phyloP scores from a whole-genome alignment of 2,888 invertebrate species.

The Aplocera efformata region DNA sequence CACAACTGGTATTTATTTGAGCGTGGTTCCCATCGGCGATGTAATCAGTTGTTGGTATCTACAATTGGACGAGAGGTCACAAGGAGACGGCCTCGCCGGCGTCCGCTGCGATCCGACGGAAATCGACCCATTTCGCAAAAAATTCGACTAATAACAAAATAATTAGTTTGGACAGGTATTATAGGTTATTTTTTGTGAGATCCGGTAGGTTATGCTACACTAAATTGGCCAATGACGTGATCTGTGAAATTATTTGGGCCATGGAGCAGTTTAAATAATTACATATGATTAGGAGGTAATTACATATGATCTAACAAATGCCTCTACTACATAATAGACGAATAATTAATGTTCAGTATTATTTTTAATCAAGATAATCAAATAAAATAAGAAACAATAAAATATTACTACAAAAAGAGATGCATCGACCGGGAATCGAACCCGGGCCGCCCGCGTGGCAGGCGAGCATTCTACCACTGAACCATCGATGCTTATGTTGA shows the following conservation, averaged over 20 bases:
- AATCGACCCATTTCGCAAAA: slow-evolving; percentile 47
- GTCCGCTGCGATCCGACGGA: slow-evolving; percentile 60
- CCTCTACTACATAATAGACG: too few species aligned
- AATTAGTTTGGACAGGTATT: slow-evolving; percentile 8
- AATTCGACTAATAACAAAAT: slow-evolving; percentile 25
- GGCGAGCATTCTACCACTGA: slow-evolving; percentile 80
- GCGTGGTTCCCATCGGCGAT: not conserved
- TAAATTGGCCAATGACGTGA: not conserved
- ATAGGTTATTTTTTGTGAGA: slow-evolving; percentile 11
- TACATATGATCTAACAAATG: too few species aligned
- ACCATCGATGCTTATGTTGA: slow-evolving; percentile 65
- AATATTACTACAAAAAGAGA: slow-evolving; percentile 28
- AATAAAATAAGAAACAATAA: not conserved
- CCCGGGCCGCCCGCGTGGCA: slow-evolving; percentile 82
- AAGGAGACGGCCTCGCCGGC: slow-evolving; percentile 55
- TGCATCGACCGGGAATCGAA: slow-evolving; percentile 82
- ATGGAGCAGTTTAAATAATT: not conserved
- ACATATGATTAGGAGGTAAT: too few species aligned
- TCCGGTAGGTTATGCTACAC: not conserved
- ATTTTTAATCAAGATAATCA: too few species aligned
- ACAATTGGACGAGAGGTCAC: slow-evolving; percentile 24
- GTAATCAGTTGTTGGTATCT: not conserved
- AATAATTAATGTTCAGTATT: too few species aligned
- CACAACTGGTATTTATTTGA: slow-evolving; percentile 2
- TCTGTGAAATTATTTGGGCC: not conserved